A percentile compares a stretch with the other conserved stretches of the same genome.
These are phyloP conservation scores for Cariama cristata DNA, from an alignment of 2,113 vertebrate species.

Conservation along the genomic window DNA sequence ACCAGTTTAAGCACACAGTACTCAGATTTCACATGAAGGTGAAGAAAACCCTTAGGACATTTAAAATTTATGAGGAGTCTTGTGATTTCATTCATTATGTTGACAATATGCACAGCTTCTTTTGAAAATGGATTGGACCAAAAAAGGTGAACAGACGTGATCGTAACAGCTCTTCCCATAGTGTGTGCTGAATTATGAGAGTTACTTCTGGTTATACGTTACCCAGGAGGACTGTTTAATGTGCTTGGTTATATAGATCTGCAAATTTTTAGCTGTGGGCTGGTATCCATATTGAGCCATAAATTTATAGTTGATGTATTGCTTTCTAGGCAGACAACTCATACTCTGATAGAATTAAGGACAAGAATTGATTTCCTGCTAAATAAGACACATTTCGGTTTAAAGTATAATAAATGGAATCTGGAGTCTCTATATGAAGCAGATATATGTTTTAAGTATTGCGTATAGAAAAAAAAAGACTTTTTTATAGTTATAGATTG, in stretches of 20 bases:
- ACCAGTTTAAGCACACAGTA: neutral
- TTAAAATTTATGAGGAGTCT: slow-evolving; percentile 50
- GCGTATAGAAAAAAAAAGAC: neutral
- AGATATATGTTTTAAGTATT: slow-evolving; percentile 11
- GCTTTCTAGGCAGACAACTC: slow-evolving; percentile 48
- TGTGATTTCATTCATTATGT: slow-evolving; percentile 62
- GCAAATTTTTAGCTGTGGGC: slow-evolving; percentile 65
- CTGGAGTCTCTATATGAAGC: neutral
- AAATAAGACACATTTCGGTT: neutral
- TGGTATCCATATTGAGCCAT: slow-evolving; percentile 52
- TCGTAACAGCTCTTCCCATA: slow-evolving; percentile 33
- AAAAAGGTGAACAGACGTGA: slow-evolving; percentile 20
- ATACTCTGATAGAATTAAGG: slow-evolving; percentile 57
- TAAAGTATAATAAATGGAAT: slow-evolving; percentile 1
- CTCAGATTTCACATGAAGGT: slow-evolving; percentile 45
- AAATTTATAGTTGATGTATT: slow-evolving; percentile 65
- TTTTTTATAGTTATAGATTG: slow-evolving; percentile 37
- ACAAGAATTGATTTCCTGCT: slow-evolving; percentile 49
- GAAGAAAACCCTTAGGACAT: slow-evolving; percentile 27
- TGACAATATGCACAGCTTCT: slow-evolving; percentile 53
- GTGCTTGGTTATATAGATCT: slow-evolving; percentile 56
- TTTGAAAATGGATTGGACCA: slow-evolving; percentile 53
- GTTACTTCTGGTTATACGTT: slow-evolving; percentile 58
- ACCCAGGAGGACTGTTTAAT: slow-evolving; percentile 54
- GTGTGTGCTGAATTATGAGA: slow-evolving; percentile 49